A percentile compares a stretch with the other conserved stretches of the same genome.
phyloP scores from a whole-genome alignment of 2,113 vertebrate species.

The Carettochelys insculpta region DNA sequence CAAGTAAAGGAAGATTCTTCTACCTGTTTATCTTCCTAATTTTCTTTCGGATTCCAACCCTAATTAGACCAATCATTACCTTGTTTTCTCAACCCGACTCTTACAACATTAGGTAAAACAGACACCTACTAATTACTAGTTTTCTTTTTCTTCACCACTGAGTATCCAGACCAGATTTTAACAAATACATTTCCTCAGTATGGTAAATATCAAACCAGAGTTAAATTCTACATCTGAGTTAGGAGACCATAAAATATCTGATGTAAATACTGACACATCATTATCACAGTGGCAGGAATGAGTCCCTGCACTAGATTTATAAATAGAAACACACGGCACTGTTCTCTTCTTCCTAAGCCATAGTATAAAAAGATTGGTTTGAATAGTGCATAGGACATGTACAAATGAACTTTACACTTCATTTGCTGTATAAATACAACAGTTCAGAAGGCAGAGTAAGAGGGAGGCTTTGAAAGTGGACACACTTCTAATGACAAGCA shows the following conservation, averaged over 20 bases:
- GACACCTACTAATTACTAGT: fast-evolving
- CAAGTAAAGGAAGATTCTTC: background rate
- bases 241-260: background rate
- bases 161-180: background rate
- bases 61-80: background rate
- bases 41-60: background rate
- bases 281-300: fast-evolving
- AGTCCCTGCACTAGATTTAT: fast-evolving
- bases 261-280: fast-evolving
- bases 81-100: fast-evolving
- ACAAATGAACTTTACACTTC: fast-evolving
- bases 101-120: fast-evolving
- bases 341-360: background rate
- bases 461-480: fast-evolving
- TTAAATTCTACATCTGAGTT: background rate
- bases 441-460: background rate
- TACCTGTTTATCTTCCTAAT: background rate
- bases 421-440: background rate
- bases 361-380: fast-evolving
- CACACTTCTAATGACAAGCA: background rate
- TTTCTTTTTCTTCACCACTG: fast-evolving
- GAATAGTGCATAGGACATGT: fast-evolving
- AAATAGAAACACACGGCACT: fast-evolving
- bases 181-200: fast-evolving
- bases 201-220: fast-evolving